Evolutionary conservation across 2,113 vertebrate species (phyloP).

Genomic region (Brevimyrus niger): DNA sequence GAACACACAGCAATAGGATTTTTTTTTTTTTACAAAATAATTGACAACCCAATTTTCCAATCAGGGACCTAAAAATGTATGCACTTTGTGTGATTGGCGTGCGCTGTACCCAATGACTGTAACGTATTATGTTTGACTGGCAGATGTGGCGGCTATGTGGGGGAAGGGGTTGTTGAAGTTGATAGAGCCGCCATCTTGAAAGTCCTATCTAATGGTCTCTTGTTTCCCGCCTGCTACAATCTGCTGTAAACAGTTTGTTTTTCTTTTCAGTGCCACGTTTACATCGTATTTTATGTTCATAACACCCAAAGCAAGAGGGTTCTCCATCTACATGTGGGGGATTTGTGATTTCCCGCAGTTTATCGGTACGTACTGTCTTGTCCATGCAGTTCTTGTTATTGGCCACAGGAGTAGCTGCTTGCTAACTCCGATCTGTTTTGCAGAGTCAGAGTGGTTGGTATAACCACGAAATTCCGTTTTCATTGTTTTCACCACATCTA

Average conservation of each 20-base stretch:
- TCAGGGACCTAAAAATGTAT: not conserved
- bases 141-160: conserved; percentile 48
- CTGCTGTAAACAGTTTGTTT: conserved; percentile 56
- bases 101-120: conserved; percentile 45
- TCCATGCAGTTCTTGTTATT: conserved; percentile 43
- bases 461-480: not conserved
- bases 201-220: conserved; percentile 53
- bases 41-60: not conserved
- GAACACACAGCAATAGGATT: not conserved
- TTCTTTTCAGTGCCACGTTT: conserved; percentile 11
- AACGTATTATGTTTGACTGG: conserved; percentile 39
- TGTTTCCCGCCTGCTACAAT: conserved; percentile 62
- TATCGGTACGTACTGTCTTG: conserved; percentile 58
- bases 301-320: conserved; percentile 35
- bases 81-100: conserved; percentile 21
- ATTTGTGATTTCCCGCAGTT: conserved; percentile 44
- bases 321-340: conserved; percentile 52
- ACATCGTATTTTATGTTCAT: conserved; percentile 23
- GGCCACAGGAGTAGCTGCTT: conserved; percentile 37
- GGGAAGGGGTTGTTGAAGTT: conserved; percentile 64
- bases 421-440: conserved; percentile 26
- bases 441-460: conserved; percentile 21
- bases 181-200: conserved; percentile 70
- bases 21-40: not conserved
- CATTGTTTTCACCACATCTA: not conserved